Conservation (phyloP, 2,797 vertebrate genomes). For the Pitangus sulphuratus region DNA sequence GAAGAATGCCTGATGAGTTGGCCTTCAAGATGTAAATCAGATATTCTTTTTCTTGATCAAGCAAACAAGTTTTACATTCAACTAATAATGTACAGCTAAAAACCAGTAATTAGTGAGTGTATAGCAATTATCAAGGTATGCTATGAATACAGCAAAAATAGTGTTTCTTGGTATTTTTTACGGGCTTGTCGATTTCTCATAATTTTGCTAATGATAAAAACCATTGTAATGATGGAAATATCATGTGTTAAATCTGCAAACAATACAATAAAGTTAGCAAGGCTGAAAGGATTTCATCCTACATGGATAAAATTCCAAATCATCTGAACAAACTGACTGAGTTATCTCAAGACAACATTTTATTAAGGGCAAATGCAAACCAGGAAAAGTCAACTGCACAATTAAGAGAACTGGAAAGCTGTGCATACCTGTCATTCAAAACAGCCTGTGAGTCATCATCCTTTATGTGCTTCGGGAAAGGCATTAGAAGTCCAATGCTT, state of each 20-base stretch:
- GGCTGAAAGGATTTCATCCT: not conserved
- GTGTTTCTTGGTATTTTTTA: not conserved
- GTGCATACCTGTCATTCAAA: not conserved
- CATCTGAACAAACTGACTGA: not conserved
- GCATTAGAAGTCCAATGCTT: not conserved
- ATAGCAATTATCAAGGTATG: not conserved
- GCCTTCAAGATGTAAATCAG: not conserved
- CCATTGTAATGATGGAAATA: not conserved
- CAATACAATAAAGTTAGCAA: not conserved
- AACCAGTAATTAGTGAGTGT: not conserved
- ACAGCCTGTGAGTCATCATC: not conserved
- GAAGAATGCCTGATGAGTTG: not conserved
- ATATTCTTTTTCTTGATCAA: not conserved
- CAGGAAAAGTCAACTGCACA: not conserved
- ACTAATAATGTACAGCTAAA: fast-evolving
- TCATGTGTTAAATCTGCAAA: not conserved
- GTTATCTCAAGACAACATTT: not conserved
- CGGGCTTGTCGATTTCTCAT: not conserved
- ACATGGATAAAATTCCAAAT: not conserved
- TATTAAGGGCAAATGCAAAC: not conserved
- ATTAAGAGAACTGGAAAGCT: not conserved
- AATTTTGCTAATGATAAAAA: not conserved
- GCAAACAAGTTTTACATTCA: not conserved
- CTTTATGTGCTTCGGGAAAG: not conserved
- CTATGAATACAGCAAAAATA: not conserved